Evolutionary conservation across 2,113 vertebrate genomes (phyloP).

Genomic region (Cyrtonyx montezumae): DNA sequence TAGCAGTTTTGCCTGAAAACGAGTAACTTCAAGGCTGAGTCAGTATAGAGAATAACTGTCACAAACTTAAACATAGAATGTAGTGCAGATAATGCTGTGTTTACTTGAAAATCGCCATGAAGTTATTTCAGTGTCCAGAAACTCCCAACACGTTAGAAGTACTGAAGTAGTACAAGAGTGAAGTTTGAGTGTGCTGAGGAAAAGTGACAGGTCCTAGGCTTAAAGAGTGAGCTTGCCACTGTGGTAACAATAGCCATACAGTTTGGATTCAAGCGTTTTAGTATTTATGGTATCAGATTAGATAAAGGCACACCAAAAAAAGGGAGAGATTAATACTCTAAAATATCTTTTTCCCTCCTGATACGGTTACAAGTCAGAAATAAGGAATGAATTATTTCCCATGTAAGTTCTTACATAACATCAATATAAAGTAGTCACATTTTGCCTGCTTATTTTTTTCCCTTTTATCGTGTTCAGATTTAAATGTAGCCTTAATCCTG

Average conservation of each 20-base stretch:
- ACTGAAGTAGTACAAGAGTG: background rate
- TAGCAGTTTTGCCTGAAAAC: slow-evolving; percentile 22
- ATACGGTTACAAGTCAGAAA: background rate
- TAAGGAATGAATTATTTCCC: background rate
- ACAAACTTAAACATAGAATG: background rate
- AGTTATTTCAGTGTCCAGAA: background rate
- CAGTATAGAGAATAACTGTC: background rate
- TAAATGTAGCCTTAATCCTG: slow-evolving; percentile 57
- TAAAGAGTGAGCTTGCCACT: background rate
- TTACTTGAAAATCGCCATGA: background rate
- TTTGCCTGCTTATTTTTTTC: slow-evolving; percentile 7
- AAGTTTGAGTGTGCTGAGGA: background rate
- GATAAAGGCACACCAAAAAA: background rate
- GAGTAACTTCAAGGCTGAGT: slow-evolving; percentile 5
- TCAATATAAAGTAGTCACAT: background rate
- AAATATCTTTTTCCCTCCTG: background rate
- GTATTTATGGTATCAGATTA: background rate
- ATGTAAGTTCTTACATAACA: slow-evolving; percentile 33
- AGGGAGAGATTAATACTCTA: background rate
- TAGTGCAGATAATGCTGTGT: background rate
- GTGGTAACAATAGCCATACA: background rate
- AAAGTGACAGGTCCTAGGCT: background rate
- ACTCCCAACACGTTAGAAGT: background rate
- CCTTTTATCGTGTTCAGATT: slow-evolving; percentile 40
- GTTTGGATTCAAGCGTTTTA: slow-evolving; percentile 31